Conservation (phyloP, 2,797 vertebrate genomes). For the Siniperca obscura region DNA sequence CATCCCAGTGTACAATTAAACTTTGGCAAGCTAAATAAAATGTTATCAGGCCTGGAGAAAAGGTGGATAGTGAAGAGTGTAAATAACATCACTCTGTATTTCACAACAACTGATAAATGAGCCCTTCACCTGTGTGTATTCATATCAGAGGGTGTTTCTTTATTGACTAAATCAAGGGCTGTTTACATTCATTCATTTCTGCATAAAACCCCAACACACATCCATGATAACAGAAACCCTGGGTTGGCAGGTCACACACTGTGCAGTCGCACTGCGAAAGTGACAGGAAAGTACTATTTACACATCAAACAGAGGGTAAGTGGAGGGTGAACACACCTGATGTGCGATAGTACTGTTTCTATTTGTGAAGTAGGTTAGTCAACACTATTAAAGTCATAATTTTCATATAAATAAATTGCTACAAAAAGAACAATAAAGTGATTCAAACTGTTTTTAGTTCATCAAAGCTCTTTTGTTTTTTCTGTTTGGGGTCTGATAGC, state of each 20-base stretch:
- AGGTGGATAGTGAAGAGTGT: background rate
- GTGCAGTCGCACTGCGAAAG: constrained; percentile 19
- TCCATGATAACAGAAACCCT: constrained; percentile 30
- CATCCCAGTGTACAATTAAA: background rate
- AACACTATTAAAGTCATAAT: background rate
- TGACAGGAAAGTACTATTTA: constrained; percentile 45
- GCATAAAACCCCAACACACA: constrained; percentile 32
- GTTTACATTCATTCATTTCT: constrained; percentile 29
- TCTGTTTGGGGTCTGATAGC: background rate
- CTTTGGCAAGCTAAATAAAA: background rate
- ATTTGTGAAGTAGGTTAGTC: constrained; percentile 5
- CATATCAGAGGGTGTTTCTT: constrained; percentile 48
- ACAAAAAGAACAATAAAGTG: background rate
- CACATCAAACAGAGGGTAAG: constrained; percentile 53
- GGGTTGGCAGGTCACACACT: constrained; percentile 1
- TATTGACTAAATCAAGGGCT: constrained; percentile 49
- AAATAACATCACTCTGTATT: constrained; percentile 17
- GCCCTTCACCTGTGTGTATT: constrained; percentile 17
- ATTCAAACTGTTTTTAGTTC: background rate
- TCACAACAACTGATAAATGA: constrained; percentile 48
- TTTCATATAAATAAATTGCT: constrained; percentile 7
- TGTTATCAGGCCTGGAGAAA: constrained; percentile 19
- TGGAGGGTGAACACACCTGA: constrained; percentile 12
- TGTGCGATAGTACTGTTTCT: background rate
- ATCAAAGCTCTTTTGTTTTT: background rate